phyloP scores from a whole-genome alignment of 1,140 invertebrate genomes.

The Arctopsyche grandis region DNA sequence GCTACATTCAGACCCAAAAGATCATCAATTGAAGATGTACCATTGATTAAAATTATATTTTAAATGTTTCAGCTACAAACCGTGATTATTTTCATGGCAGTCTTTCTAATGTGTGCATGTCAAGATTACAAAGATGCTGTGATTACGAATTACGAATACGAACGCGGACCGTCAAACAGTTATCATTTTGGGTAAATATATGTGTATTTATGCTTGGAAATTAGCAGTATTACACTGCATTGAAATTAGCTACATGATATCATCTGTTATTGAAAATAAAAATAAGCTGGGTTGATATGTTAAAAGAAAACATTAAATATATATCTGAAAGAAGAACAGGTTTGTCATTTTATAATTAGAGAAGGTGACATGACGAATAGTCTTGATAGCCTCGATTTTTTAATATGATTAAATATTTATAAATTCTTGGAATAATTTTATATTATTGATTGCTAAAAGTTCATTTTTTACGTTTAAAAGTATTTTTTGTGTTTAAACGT shows the following conservation, averaged over 20 bases:
- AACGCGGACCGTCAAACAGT: constrained; percentile 41
- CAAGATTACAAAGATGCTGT: constrained; percentile 43
- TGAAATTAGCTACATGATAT: too few relatives aligned
- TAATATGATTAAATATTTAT: neutral
- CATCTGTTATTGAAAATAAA: too few relatives aligned
- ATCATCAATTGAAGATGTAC: too few relatives aligned
- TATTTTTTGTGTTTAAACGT: too few relatives aligned
- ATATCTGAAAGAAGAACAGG: neutral
- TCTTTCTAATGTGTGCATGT: neutral
- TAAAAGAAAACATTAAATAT: neutral
- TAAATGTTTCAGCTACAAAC: neutral
- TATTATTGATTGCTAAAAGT: too few relatives aligned
- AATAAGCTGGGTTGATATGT: too few relatives aligned
- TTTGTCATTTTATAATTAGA: neutral
- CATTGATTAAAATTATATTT: neutral
- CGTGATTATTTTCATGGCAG: neutral
- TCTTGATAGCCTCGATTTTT: neutral
- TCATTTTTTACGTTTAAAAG: too few relatives aligned
- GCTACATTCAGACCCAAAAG: too few relatives aligned
- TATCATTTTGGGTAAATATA: constrained; percentile 47
- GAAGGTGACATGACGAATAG: neutral
- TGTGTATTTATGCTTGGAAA: neutral
- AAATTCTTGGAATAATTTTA: too few relatives aligned
- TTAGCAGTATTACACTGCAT: too few relatives aligned
- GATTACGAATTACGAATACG: constrained; percentile 47